Base-by-base conservation (phyloP, 2,797 vertebrate genomes). In the Pampus argenteus region DNA sequence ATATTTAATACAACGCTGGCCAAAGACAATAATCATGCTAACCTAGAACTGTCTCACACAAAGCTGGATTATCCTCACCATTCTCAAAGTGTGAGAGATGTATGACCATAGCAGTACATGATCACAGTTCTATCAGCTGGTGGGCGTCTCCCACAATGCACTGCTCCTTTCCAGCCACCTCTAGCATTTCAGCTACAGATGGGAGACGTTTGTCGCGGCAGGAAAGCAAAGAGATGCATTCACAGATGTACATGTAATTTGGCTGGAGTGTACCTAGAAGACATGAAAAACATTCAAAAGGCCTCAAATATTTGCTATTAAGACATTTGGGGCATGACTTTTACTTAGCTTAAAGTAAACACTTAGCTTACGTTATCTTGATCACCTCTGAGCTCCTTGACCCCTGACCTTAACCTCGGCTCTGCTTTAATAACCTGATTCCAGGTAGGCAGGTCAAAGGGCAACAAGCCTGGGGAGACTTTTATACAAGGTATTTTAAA, bases 11-110 rank as follows among this genome's bases (percentile, higher is more conserved):
- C 66, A 0, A 79, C 88, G 0, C 34, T 86, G 20, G 67, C 57
- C 22, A 84, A 80, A 64, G 48, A 74, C 2, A 61, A 44, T 4
- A 13, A 45, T 1, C 31, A 11, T 0, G 10, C 38, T 0, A 76
- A 75, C 9, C 2, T 85, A 0, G 86, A 92, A 40, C 82, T 87
- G 66, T 31, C 71, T 45, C 76, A 22, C 10, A 15, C 74, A 0
- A 2, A 28, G 2, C 8, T 56, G 23, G 54, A 54, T 3, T 63
- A 51, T 68, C 52, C 1, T 0, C 20, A 67, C 9, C 13, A 52
- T 8, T 51, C 51, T 5, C 15, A 28, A 2, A 1, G 23, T 3
- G 60, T 5, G 14, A 72, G 59, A 13, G 48, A 50, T 17, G 14
- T 78, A 63, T 90, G 83, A 91, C 73, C 49, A 0, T 8, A 38